A percentile compares a stretch with the other conserved stretches of the same genome.
Conservation (phyloP, 2,113 vertebrate genomes). For the Xiphorhynchus elegans region DNA sequence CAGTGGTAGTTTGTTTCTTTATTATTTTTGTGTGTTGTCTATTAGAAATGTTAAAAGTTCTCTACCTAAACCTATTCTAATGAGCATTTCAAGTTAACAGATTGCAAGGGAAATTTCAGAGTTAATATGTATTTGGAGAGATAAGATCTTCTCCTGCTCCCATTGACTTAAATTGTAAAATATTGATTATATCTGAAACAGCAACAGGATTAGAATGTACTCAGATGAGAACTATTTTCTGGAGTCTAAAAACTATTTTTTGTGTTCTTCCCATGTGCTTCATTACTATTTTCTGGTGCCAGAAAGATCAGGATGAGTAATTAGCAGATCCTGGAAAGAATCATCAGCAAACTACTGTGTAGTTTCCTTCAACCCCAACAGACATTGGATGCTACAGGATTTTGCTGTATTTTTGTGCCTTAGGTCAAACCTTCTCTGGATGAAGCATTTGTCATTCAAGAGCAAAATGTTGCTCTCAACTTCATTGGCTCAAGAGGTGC, state of each 20-base stretch:
- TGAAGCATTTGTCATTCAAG: slow-evolving; percentile 98
- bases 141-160: neutral
- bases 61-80: neutral
- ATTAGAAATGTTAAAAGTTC: neutral
- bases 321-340: neutral
- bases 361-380: neutral
- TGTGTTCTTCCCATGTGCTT: neutral
- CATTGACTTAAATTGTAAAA: neutral
- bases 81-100: neutral
- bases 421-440: slow-evolving; percentile 97
- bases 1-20: neutral
- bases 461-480: slow-evolving; percentile 97
- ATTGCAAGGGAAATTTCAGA: neutral
- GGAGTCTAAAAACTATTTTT: neutral
- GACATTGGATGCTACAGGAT: neutral
- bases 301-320: neutral
- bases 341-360: neutral
- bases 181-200: neutral
- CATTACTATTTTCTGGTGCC: neutral
- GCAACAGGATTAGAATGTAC: neutral
- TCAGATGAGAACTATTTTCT: neutral
- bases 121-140: neutral
- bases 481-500: slow-evolving; percentile 98
- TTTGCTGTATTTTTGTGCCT: neutral
- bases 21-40: neutral